These are phyloP conservation scores for Halichondria panicea DNA, from an alignment of 37 sponge, comb jelly and placozoan species.

Conservation along the genomic window DNA sequence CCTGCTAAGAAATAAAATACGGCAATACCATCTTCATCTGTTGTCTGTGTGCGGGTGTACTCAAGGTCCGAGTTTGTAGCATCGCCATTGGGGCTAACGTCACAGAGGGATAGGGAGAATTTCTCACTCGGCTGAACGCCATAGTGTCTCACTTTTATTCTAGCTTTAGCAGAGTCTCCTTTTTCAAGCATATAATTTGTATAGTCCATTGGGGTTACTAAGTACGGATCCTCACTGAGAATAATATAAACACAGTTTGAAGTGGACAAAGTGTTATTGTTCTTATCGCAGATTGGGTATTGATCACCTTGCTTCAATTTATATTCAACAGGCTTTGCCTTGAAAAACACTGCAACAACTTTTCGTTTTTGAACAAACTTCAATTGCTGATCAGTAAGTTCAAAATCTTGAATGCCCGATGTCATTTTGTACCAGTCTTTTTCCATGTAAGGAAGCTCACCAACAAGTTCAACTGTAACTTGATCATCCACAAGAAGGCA, in stretches of 20 bases:
- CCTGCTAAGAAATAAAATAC: neutral
- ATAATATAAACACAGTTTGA: neutral
- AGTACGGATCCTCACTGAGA: constrained; percentile 6
- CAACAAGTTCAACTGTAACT: neutral
- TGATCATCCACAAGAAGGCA: neutral
- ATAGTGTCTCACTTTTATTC: too few relatives aligned
- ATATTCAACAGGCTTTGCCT: too few relatives aligned
- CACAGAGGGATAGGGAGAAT: too few relatives aligned
- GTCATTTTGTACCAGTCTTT: neutral
- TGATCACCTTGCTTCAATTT: too few relatives aligned
- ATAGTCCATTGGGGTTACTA: constrained; percentile 23
- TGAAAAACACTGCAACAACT: neutral
- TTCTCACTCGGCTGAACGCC: too few relatives aligned
- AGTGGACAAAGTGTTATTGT: neutral
- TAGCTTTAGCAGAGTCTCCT: too few relatives aligned
- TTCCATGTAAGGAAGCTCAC: neutral
- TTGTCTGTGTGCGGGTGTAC: too few relatives aligned
- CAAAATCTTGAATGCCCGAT: neutral
- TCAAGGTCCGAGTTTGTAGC: too few relatives aligned
- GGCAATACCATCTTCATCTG: constrained; percentile 18
- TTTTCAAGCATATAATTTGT: neutral
- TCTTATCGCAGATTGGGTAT: too few relatives aligned
- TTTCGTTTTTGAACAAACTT: neutral
- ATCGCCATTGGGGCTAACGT: too few relatives aligned
- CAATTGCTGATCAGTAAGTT: neutral